These are phyloP conservation scores for Drosophila colorata DNA, from an alignment of 2,888 invertebrate species.

Conservation along the genomic window DNA sequence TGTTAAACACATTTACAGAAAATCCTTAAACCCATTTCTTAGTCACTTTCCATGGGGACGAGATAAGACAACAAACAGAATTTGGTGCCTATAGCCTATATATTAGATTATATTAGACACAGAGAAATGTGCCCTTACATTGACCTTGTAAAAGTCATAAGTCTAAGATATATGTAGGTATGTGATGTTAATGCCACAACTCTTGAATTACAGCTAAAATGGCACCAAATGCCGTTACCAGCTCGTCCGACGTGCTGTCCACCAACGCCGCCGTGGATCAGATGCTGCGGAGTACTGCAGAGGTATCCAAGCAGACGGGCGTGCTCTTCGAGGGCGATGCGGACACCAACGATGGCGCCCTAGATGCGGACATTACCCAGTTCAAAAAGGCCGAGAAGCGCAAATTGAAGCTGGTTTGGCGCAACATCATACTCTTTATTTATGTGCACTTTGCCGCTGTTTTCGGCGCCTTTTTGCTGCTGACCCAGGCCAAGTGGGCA, in stretches of 20 bases:
- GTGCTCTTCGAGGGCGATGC: conserved; percentile 89
- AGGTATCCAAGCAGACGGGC: conserved; percentile 84
- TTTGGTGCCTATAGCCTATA: neutral
- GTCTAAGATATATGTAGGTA: neutral
- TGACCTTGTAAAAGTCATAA: too few relatives aligned
- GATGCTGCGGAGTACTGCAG: neutral
- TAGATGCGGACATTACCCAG: conserved; percentile 86
- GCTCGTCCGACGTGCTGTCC: conserved; percentile 7
- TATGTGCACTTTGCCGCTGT: conserved; percentile 91
- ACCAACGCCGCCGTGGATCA: conserved; percentile 7
- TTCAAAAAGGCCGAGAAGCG: conserved; percentile 87
- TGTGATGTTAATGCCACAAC: neutral
- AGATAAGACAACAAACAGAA: neutral
- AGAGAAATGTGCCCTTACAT: neutral
- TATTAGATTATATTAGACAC: too few relatives aligned
- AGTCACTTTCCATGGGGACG: too few relatives aligned
- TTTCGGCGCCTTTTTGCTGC: conserved; percentile 90
- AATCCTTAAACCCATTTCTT: too few relatives aligned
- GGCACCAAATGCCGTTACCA: conserved; percentile 75
- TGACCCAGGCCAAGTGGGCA: conserved; percentile 90
- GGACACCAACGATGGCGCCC: conserved; percentile 87
- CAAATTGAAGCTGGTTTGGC: conserved; percentile 90
- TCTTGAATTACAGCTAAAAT: conserved; percentile 36
- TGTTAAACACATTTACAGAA: too few relatives aligned
- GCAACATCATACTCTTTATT: conserved; percentile 91